These are phyloP conservation scores for Galerucella calmariensis DNA, from an alignment of 2,888 invertebrate genomes.

Conservation along the genomic window DNA sequence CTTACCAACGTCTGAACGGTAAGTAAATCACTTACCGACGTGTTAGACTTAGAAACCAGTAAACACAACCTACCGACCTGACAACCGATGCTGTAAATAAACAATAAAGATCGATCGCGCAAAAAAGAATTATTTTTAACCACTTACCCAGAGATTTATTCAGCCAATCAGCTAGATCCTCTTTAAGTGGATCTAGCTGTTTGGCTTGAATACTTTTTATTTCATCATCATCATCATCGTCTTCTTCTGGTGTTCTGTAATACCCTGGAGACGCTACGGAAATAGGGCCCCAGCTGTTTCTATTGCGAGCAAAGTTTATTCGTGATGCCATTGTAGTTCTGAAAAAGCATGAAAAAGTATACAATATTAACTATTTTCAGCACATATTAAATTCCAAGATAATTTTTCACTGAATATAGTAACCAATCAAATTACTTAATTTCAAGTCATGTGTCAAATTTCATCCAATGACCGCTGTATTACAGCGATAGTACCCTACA, in stretches of 20 bases:
- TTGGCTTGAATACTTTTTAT: constrained; percentile 81
- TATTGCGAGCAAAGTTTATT: constrained; percentile 48
- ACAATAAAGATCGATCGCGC: too few species aligned
- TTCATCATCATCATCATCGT: constrained; percentile 73
- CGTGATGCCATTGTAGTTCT: not conserved
- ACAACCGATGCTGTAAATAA: too few species aligned
- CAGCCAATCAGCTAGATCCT: constrained; percentile 90
- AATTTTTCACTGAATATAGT: too few species aligned
- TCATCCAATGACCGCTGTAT: too few species aligned
- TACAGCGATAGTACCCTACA: too few species aligned
- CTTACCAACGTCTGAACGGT: too few species aligned
- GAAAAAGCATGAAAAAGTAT: not conserved
- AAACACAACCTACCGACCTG: too few species aligned
- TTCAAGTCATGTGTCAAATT: too few species aligned
- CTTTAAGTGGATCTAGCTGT: constrained; percentile 84
- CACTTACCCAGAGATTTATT: constrained; percentile 85
- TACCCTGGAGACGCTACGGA: constrained; percentile 65
- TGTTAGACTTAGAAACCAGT: too few species aligned
- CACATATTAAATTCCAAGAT: not conserved
- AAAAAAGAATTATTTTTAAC: not conserved
- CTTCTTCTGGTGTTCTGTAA: constrained; percentile 57
- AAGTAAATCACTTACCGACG: too few species aligned
- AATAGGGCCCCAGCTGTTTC: constrained; percentile 73
- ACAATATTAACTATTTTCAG: not conserved
- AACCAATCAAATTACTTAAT: too few species aligned